These are phyloP conservation scores for Danionella cerebrum DNA, from an alignment of 2,113 vertebrate genomes.

Conservation along the genomic window DNA sequence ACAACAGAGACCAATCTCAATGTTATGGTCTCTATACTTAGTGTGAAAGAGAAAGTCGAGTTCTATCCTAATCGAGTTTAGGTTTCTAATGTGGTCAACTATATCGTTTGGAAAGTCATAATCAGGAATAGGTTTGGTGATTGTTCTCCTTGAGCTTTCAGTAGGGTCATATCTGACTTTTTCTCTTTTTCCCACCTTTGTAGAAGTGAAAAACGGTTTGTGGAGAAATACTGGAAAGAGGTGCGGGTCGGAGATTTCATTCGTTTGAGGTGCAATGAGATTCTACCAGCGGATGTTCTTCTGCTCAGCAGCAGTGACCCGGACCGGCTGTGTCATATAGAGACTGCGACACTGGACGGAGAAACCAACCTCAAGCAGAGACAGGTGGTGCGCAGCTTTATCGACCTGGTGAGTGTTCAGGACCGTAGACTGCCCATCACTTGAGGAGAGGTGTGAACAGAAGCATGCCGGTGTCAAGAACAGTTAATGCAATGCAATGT, in stretches of 20 bases:
- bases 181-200: not conserved
- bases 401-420: slow-evolving; percentile 77
- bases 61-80: too few relatives aligned
- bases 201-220: slow-evolving; percentile 76
- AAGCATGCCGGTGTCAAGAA: not conserved
- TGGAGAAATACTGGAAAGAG: slow-evolving; percentile 91
- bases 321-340: slow-evolving; percentile 89
- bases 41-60: too few relatives aligned
- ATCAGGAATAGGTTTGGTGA: too few relatives aligned
- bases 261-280: slow-evolving; percentile 87
- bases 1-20: not conserved
- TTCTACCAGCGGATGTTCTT: slow-evolving; percentile 89
- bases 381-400: slow-evolving; percentile 86
- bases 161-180: not conserved
- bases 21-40: not conserved
- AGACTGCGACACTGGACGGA: slow-evolving; percentile 94
- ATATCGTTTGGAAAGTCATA: too few relatives aligned
- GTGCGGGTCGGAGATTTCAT: slow-evolving; percentile 88
- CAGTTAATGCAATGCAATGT: slow-evolving; percentile 2
- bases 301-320: slow-evolving; percentile 92
- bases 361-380: slow-evolving; percentile 96
- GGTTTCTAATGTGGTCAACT: not conserved
- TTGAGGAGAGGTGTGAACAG: not conserved
- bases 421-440: not conserved
- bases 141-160: too few relatives aligned